These are phyloP conservation scores for Okapia johnstoni DNA, from an alignment of 2,113 vertebrate species.

Conservation along the genomic window DNA sequence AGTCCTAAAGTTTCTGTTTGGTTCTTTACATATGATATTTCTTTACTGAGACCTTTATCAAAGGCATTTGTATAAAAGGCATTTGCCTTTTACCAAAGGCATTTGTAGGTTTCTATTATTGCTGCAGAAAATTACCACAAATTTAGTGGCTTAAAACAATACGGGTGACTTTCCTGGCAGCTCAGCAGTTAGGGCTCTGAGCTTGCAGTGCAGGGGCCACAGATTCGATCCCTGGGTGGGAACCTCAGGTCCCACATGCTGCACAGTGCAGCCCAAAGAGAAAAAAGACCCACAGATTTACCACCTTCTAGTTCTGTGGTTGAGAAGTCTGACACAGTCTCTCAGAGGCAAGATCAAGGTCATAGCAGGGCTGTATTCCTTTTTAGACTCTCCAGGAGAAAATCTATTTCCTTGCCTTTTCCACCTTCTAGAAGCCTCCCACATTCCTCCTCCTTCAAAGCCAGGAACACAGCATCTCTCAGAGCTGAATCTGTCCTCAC, in stretches of 20 bases:
- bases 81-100: not conserved
- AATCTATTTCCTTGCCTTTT: not conserved
- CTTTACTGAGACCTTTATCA: not conserved
- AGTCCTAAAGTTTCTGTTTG: not conserved
- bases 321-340: not conserved
- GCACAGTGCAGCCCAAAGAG: not conserved
- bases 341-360: not conserved
- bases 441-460: not conserved
- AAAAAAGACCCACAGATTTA: not conserved
- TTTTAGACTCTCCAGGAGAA: not conserved
- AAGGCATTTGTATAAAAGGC: not conserved
- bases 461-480: not conserved
- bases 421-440: not conserved
- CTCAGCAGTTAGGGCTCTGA: not conserved
- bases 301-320: not conserved
- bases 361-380: not conserved
- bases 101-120: not conserved
- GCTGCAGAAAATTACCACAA: not conserved
- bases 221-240: not conserved
- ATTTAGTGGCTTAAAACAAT: not conserved
- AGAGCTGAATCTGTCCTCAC: not conserved
- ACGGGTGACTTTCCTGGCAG: not conserved
- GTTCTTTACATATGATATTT: not conserved
- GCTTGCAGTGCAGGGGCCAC: not conserved
- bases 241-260: not conserved